These are phyloP conservation scores for Pangasius krempfi DNA, from an alignment of 2,797 vertebrate genomes.

Conservation along the genomic window DNA sequence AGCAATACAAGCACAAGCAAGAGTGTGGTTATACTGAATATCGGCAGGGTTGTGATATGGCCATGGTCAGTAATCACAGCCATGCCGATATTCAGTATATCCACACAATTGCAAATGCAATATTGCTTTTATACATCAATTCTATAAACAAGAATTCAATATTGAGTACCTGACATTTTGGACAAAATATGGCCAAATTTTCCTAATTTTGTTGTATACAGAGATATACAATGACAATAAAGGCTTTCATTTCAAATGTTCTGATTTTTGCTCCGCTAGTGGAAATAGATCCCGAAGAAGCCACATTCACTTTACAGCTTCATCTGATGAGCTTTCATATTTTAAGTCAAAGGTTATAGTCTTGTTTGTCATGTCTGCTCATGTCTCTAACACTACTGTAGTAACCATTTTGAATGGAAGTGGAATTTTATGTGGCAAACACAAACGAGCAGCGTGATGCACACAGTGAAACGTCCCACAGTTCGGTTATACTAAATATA, in stretches of 20 bases:
- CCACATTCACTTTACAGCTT: too few relatives aligned
- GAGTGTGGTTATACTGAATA: background rate
- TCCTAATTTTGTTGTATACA: too few relatives aligned
- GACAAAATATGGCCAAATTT: too few relatives aligned
- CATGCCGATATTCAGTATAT: background rate
- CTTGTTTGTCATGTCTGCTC: background rate
- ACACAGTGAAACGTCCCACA: too few relatives aligned
- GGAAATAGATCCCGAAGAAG: background rate
- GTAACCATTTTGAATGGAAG: background rate
- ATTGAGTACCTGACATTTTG: too few relatives aligned
- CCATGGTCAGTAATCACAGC: background rate
- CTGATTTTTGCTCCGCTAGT: too few relatives aligned
- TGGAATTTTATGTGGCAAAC: background rate
- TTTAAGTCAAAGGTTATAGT: background rate
- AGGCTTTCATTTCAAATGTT: too few relatives aligned
- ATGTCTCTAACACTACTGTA: background rate
- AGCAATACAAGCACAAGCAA: background rate
- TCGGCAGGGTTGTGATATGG: background rate
- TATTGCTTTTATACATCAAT: too few relatives aligned
- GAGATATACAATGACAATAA: too few relatives aligned
- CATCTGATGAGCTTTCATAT: background rate
- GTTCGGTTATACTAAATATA: too few relatives aligned
- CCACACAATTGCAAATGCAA: background rate
- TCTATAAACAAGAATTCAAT: too few relatives aligned
- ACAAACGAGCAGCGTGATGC: background rate